A percentile compares a stretch with the other conserved stretches of the same genome.
Conservation (phyloP, 2,888 invertebrate species). For the Scaptomyza reducta region DNA sequence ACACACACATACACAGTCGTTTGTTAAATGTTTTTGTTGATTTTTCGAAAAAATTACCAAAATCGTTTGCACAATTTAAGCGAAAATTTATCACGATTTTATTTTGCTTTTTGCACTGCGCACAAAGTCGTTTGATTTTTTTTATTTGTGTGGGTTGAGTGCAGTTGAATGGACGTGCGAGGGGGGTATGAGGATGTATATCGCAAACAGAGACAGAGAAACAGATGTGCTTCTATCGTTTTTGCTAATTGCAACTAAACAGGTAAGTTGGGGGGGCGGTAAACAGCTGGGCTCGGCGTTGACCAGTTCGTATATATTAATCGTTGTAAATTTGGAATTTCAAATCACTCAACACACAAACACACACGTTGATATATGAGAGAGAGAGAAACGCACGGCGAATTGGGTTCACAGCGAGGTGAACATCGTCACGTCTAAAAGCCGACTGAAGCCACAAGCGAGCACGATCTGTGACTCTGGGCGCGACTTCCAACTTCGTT, state of each 20-base stretch:
- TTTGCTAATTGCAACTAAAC: conserved; percentile 46
- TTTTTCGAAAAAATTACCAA: conserved; percentile 41
- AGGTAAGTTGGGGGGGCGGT: conserved; percentile 16
- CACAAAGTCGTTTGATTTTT: conserved; percentile 62
- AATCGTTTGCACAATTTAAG: conserved; percentile 75
- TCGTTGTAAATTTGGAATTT: conserved; percentile 44
- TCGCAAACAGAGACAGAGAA: conserved; percentile 21
- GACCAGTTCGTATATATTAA: conserved; percentile 68
- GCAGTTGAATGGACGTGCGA: conserved; percentile 68
- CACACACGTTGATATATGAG: conserved; percentile 24
- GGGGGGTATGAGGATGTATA: conserved; percentile 23
- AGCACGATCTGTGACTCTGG: conserved; percentile 49
- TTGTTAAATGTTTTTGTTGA: conserved; percentile 38
- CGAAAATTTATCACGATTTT: conserved; percentile 75
- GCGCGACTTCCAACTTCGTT: conserved; percentile 6
- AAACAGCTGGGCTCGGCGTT: conserved; percentile 49
- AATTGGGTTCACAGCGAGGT: conserved; percentile 57
- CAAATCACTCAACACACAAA: conserved; percentile 40
- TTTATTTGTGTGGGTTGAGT: conserved; percentile 64
- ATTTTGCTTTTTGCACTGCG: conserved; percentile 57
- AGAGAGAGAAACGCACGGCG: conserved; percentile 32
- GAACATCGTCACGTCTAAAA: conserved; percentile 72
- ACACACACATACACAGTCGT: conserved; percentile 37
- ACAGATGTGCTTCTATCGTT: conserved; percentile 32
- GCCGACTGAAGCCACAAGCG: conserved; percentile 62